Conservation (phyloP, 2,797 vertebrate genomes). For the Epinephelus coioides region DNA sequence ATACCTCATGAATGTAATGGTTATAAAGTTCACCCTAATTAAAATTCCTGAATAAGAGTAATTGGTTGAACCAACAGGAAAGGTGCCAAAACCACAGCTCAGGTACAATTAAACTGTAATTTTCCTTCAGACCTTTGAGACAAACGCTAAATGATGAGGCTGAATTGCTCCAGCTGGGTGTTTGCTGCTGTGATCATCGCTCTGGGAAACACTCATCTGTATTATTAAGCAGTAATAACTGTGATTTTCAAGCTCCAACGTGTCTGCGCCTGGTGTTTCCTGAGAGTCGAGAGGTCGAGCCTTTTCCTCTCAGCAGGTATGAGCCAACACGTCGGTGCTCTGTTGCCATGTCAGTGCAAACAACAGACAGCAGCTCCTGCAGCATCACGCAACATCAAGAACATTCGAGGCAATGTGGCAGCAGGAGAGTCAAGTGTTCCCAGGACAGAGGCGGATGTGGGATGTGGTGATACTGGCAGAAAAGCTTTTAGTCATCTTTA, state of each 20-base stretch:
- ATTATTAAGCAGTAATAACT: slow-evolving; percentile 28
- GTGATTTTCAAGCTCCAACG: slow-evolving; percentile 44
- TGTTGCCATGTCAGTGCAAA: slow-evolving; percentile 20
- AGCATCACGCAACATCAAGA: not conserved
- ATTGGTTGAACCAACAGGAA: not conserved
- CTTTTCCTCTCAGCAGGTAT: slow-evolving; percentile 36
- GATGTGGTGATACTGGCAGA: no score
- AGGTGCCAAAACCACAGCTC: not conserved
- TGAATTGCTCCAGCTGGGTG: slow-evolving; percentile 18
- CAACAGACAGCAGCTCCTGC: not conserved
- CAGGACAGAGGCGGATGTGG: no score
- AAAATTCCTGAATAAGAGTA: not conserved
- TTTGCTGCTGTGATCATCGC: slow-evolving; percentile 19
- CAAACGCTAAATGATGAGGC: not conserved
- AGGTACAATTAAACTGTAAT: slow-evolving; percentile 20
- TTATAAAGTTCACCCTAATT: not conserved
- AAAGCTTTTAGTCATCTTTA: not conserved
- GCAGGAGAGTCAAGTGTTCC: not conserved
- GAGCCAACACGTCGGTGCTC: slow-evolving; percentile 50
- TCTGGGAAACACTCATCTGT: slow-evolving; percentile 1
- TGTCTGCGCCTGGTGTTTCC: slow-evolving; percentile 20
- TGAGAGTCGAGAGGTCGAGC: slow-evolving; percentile 19
- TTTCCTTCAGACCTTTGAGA: slow-evolving; percentile 7
- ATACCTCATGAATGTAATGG: not conserved
- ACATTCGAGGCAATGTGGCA: not conserved